A percentile compares a stretch with the other conserved stretches of the same genome.
These are phyloP conservation scores for Ruditapes philippinarum DNA, from an alignment of 1,140 invertebrate genomes.

Conservation along the genomic window DNA sequence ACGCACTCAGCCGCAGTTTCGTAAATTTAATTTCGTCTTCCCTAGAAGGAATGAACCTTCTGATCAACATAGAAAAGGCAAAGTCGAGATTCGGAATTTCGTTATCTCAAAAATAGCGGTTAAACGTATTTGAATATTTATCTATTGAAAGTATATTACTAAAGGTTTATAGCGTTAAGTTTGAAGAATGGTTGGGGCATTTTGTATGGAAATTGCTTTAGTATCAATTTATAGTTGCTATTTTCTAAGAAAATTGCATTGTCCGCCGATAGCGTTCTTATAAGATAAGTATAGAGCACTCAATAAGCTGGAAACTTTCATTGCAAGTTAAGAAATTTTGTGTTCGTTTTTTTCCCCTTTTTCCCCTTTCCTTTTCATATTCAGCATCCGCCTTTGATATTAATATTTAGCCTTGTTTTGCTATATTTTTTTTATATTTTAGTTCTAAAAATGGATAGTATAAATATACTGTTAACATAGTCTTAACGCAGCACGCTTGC, in stretches of 20 bases:
- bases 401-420: too few relatives aligned
- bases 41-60: slow-evolving; percentile 41
- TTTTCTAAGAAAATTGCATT: slow-evolving; percentile 64
- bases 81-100: slow-evolving; percentile 59
- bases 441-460: too few relatives aligned
- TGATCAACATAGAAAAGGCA: slow-evolving; percentile 42
- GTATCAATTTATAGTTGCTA: slow-evolving; percentile 62
- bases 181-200: slow-evolving; percentile 62
- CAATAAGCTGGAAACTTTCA: background rate
- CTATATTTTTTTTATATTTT: too few relatives aligned
- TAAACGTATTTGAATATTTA: slow-evolving; percentile 71
- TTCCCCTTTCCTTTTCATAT: too few relatives aligned
- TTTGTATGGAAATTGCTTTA: slow-evolving; percentile 68
- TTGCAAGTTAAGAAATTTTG: background rate
- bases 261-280: slow-evolving; percentile 30
- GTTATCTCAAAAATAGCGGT: slow-evolving; percentile 68
- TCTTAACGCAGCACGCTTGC: too few relatives aligned
- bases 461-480: too few relatives aligned
- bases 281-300: background rate
- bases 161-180: slow-evolving; percentile 64
- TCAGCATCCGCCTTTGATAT: too few relatives aligned
- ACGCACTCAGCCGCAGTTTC: slow-evolving; percentile 57
- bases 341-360: too few relatives aligned
- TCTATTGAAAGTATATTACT: slow-evolving; percentile 65
- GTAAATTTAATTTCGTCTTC: slow-evolving; percentile 64